Percentiles rank a stretch among this genome's conserved stretches.
Conservation (phyloP, 2,797 vertebrate genomes). For the Sarcoramphus papa region DNA sequence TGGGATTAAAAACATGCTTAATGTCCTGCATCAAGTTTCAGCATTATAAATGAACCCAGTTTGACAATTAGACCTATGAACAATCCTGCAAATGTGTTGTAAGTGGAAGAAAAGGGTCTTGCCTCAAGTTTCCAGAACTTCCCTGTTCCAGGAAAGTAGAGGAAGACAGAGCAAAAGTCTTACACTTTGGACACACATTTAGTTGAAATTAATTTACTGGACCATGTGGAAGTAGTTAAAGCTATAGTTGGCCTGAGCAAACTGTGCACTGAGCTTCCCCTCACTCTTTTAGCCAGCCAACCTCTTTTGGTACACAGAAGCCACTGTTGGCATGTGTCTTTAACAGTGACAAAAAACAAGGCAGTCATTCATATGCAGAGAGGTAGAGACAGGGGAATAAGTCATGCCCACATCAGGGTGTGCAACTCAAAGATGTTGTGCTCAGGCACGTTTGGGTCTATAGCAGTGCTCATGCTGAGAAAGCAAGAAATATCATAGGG, state of each 20-base stretch:
- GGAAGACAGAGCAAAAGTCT: background rate
- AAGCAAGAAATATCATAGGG: background rate
- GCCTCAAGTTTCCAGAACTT: background rate
- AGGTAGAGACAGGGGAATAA: background rate
- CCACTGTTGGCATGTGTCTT: rapidly evolving
- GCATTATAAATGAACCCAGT: background rate
- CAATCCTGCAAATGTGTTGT: background rate
- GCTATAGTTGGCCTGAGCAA: background rate
- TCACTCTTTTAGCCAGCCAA: background rate
- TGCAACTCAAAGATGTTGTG: rapidly evolving
- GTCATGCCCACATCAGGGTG: too few relatives aligned
- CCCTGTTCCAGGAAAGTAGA: background rate
- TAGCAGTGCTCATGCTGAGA: background rate
- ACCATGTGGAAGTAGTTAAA: background rate
- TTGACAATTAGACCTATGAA: background rate
- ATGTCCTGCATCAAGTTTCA: background rate
- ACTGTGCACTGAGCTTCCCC: background rate
- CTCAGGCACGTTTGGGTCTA: background rate
- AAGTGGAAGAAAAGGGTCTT: background rate
- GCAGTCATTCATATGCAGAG: background rate
- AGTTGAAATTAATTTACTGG: background rate
- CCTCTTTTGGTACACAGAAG: background rate
- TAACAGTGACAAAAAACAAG: background rate
- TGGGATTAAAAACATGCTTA: background rate
- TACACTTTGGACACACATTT: background rate